Base-by-base conservation (phyloP, 2,888 invertebrate species). In the Calameuta pallipes region DNA sequence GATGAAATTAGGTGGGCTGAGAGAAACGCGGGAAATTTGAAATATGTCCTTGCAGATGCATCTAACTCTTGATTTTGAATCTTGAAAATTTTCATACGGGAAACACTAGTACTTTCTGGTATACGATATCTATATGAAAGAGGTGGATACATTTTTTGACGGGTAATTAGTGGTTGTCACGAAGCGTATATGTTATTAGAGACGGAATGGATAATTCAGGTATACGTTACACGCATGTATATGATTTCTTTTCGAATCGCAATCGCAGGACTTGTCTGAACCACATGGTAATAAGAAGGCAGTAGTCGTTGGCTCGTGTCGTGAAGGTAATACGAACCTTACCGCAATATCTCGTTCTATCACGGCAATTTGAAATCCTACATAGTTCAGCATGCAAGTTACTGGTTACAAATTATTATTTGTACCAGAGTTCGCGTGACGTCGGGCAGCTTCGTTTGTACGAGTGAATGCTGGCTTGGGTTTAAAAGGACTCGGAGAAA, bases 271-370 rank as follows among this genome's bases (percentile, higher is more conserved):
- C 56, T 23, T 23, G 56, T 56, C 56, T 56, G 23, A 56, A 23
- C 23, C 56, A 23, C 56, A 56, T 56, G 69, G 70, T 82, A 81
- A 82, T 82, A 76, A 82, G 81, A 82, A 80, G 78, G 73, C 70
- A 75, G 73, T 75, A 73, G 75, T 73, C 75, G 75, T 33, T 78
- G 77, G 56, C 56, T 56, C 56, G 56, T 56, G 56, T 56, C 23
- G 56, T 56, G 23, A 56, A 56, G 56, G 56, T 56, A 56, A 56
- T 73, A 71, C 77, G 73, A 76, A 79, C 30, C 69, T 9, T 76
- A 74, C 74, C 41, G 71, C 79, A 69, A 77, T 81, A 82, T 81
- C 76, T 78, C 76, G 79, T 74, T 79, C 78, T 76, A 76, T 75
- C 76, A 77, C 33, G 77, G 75, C 79, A 78, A 80, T 82, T 78